A percentile compares a stretch with the other conserved stretches of the same genome.
Evolutionary conservation across 2,888 invertebrate species (phyloP).

Genomic region (Lutraria lutraria): DNA sequence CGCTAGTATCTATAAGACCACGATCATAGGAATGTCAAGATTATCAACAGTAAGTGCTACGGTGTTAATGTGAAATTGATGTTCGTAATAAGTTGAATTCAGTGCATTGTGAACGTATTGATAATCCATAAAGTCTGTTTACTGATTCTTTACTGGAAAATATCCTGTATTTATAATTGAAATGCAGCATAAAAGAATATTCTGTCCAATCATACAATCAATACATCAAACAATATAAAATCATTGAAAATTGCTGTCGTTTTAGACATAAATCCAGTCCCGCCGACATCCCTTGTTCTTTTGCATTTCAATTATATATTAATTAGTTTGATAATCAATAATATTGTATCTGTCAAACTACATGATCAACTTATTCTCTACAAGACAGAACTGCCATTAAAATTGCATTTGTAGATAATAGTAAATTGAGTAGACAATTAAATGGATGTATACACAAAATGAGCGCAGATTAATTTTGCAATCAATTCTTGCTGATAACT

Average conservation of each 20-base stretch:
- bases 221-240: constrained; percentile 2
- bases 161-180: no score
- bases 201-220: background rate
- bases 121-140: constrained; percentile 30
- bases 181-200: no score
- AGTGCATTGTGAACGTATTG: constrained; percentile 29
- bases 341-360: background rate
- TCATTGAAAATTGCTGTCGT: background rate
- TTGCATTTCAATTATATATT: no score
- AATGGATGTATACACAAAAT: background rate
- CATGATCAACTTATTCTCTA: background rate
- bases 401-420: background rate
- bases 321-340: background rate
- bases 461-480: background rate
- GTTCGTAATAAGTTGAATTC: constrained; percentile 9
- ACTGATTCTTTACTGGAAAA: no score
- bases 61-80: constrained; percentile 36
- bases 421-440: background rate
- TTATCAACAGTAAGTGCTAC: background rate
- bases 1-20: background rate
- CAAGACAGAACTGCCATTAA: background rate
- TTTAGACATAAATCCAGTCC: background rate
- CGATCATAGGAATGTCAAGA: background rate
- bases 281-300: background rate
- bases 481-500: constrained; percentile 1